Evolutionary conservation across 92 coral and sea anemone genomes (phyloP), one percentile per base, ranked within the genome.

Genomic region (Hydrozoanthus gracilis): DNA sequence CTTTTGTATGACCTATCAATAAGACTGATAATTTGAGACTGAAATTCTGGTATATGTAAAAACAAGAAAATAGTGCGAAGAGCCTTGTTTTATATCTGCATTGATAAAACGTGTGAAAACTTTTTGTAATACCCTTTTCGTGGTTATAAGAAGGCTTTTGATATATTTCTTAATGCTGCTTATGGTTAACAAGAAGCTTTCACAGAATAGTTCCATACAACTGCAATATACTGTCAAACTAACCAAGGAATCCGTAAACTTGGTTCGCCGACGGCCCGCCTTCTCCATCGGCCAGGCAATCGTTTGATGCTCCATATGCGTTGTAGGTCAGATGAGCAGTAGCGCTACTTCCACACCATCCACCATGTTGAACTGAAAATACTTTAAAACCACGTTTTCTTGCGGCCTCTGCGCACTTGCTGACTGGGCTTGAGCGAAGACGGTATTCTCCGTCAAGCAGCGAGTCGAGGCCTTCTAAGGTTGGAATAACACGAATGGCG

Each of bases 181-280:
- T 27, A 27, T 27, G 0, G 39, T 27, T 27, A 27, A 27, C 39
- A 27, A 27, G 39, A 27, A 27, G 39, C 39, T 27, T 27, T 27
- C 39, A 27, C 39, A 27, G 39, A 27, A 27, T 0, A 0, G 39
- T 27, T 27, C 39, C 39, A 27, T 27, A 27, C 39, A 27, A 27
- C 39, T 27, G 39, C 39, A 0, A 27, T 27, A 27, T 27, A 27
- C 39, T 27, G 39, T 27, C 39, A 27, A 27, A 27, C 39, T 27
- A 51, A 78, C 83, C 83, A 18, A 8, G 48, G 13, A 78, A 35
- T 54, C 12, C 44, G 74, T 88, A 91, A 54, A 91, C 89, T 49
- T 83, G 50, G 72, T 91, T 91, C 48, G 83, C 93, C 91, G 73
- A 75, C 7, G 87, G 83, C 8, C 93, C 92, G 58, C 93, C 93